Evolutionary conservation across 2,888 invertebrate species (phyloP).

Genomic region (Epistrophe eligans): DNA sequence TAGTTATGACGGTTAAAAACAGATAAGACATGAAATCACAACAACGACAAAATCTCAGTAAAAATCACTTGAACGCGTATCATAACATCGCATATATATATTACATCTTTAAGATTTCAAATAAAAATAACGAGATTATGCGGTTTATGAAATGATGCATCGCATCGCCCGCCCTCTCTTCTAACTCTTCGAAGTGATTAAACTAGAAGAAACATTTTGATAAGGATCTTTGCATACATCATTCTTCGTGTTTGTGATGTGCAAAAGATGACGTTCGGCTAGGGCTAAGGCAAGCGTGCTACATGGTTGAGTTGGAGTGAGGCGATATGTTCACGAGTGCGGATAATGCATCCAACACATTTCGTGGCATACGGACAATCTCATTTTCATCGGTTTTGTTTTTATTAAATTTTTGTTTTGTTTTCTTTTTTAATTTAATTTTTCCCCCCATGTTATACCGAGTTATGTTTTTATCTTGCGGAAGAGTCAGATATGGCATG

Average conservation of each 20-base stretch:
- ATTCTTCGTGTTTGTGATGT: constrained; percentile 50
- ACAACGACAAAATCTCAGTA: not conserved
- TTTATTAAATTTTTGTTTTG: constrained; percentile 15
- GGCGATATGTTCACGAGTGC: constrained; percentile 59
- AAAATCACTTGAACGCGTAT: constrained; percentile 28
- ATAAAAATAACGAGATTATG: constrained; percentile 56
- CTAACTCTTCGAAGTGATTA: constrained; percentile 40
- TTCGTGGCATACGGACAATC: constrained; percentile 67
- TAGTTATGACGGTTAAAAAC: not conserved
- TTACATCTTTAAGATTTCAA: constrained; percentile 43
- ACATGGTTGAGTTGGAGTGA: constrained; percentile 46
- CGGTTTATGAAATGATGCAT: constrained; percentile 24
- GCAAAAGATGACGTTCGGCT: not conserved
- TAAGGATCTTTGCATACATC: constrained; percentile 67
- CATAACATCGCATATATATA: constrained; percentile 16
- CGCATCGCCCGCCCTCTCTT: constrained; percentile 43
- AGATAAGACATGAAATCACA: constrained; percentile 4
- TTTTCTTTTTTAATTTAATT: constrained; percentile 19
- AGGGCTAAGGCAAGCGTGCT: constrained; percentile 37
- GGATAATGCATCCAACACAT: constrained; percentile 70
- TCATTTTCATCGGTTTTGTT: constrained; percentile 61
- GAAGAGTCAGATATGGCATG: constrained; percentile 74
- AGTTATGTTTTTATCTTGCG: constrained; percentile 74
- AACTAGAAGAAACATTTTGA: constrained; percentile 68
- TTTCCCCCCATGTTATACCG: constrained; percentile 50